Evolutionary conservation across 2,888 invertebrate species (phyloP).

Genomic region (Torymus tubicola): DNA sequence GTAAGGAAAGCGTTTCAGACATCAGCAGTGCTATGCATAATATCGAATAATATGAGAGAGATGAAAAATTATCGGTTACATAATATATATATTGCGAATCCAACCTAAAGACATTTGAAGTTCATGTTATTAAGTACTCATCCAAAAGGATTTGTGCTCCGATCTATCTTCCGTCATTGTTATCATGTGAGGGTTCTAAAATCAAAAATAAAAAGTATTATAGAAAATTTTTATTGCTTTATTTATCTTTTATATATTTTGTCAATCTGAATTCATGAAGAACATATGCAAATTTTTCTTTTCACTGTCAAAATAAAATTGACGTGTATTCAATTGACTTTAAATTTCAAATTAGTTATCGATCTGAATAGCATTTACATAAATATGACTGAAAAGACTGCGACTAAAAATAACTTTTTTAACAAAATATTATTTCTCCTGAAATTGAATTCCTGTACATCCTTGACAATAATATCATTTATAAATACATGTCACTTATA

Average conservation of each 20-base stretch:
- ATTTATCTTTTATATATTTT: conserved; percentile 14
- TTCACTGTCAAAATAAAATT: background rate
- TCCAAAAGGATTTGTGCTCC: conserved; percentile 61
- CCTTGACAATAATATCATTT: no score
- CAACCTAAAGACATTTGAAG: conserved; percentile 51
- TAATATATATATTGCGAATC: conserved; percentile 42
- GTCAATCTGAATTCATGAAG: background rate
- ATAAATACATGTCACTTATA: no score
- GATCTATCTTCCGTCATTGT: conserved; percentile 65
- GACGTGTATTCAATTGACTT: background rate
- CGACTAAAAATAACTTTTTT: no score
- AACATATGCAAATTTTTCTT: conserved; percentile 3
- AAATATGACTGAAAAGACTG: no score
- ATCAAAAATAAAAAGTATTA: conserved; percentile 62
- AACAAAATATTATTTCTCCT: no score
- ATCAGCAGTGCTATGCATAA: conserved; percentile 39
- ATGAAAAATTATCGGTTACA: conserved; percentile 50
- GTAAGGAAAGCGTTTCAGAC: conserved; percentile 36
- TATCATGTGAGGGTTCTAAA: conserved; percentile 65
- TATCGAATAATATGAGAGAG: conserved; percentile 54
- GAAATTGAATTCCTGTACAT: no score
- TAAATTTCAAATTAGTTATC: conserved; percentile 22
- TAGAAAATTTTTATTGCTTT: conserved; percentile 52
- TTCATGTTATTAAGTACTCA: conserved; percentile 65
- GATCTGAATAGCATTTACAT: background rate